Base-by-base conservation (phyloP, 2,797 vertebrate genomes). In the Myotis findleyi region DNA sequence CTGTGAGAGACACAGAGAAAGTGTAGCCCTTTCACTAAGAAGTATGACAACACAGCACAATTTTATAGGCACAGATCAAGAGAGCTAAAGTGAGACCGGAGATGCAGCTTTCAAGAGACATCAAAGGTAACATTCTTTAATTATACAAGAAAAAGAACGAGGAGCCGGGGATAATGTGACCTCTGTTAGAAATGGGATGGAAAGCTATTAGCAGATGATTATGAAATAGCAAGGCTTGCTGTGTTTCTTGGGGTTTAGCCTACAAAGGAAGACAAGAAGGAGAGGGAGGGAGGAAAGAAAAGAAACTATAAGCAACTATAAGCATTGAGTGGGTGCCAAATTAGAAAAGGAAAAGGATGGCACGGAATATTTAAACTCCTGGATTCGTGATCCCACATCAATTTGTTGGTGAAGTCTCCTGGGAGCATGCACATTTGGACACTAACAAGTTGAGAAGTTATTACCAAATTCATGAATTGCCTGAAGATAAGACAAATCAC, bases 91-190 rank as follows among this genome's bases (percentile, higher is more conserved):
- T 86, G 94, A 89, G 85, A 81, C 66, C 81, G 75, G 90, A 96
- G 79, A 93, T 0, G 33, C 21, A 38, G 83, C 90, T 96, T 97
- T 94, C 93, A 92, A 94, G 94, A 94, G 85, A 97, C 96, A 96
- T 97, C 97, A 97, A 97, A 97, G 96, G 93, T 93, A 96, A 69
- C 81, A 33, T 96, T 97, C 95, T 97, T 97, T 95, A 97, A 97
- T 97, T 97, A 96, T 96, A 97, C 93, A 97, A 96, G 95, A 97
- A 95, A 96, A 95, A 94, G 89, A 77, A 96, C 82, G 87, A 95
- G 75, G 87, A 38, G 68, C 73, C 64, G 27, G 82, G 75, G 85
- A 94, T 96, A 96, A 95, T 75, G 86, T 73, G 89, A 94, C 94
- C 73, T 96, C 95, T 72, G 59, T 94, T 89, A 95, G 80, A 90